phyloP scores from a whole-genome alignment of 2,113 vertebrate genomes.

The Hippocampus zosterae region DNA sequence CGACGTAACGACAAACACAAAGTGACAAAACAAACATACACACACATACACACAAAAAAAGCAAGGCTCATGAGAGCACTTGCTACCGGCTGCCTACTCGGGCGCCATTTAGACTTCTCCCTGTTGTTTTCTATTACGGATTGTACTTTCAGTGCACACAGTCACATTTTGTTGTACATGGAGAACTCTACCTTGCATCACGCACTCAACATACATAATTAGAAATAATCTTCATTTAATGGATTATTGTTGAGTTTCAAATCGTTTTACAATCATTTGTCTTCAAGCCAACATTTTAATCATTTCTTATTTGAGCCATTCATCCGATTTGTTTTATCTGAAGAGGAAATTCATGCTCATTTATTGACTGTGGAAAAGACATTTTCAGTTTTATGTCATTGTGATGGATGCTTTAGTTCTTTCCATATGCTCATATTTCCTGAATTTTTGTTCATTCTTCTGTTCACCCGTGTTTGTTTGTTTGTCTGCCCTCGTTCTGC shows the following conservation, averaged over 20 bases:
- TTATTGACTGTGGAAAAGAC: slow-evolving; percentile 11
- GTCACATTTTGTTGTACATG: background rate
- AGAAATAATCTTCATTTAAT: background rate
- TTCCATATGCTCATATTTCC: background rate
- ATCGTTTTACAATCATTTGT: slow-evolving; percentile 7
- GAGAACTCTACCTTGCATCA: background rate
- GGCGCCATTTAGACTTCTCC: too few relatives aligned
- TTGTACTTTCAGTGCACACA: background rate
- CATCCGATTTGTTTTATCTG: slow-evolving; percentile 20
- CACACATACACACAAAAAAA: too few relatives aligned
- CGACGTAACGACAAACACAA: too few relatives aligned
- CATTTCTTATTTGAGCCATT: slow-evolving; percentile 10
- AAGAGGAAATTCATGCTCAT: slow-evolving; percentile 12
- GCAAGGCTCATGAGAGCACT: too few relatives aligned
- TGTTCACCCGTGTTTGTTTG: background rate
- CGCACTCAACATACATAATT: background rate
- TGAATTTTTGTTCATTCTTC: background rate
- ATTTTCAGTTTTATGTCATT: slow-evolving; percentile 10
- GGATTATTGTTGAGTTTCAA: background rate
- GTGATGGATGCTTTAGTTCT: background rate
- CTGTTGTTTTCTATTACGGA: background rate
- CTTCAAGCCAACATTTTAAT: slow-evolving; percentile 5
- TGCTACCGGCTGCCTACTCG: too few relatives aligned
- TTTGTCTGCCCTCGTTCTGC: background rate
- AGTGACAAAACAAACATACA: too few relatives aligned